phyloP scores from a whole-genome alignment of 2,113 vertebrate species.

The Aleadryas rufinucha region DNA sequence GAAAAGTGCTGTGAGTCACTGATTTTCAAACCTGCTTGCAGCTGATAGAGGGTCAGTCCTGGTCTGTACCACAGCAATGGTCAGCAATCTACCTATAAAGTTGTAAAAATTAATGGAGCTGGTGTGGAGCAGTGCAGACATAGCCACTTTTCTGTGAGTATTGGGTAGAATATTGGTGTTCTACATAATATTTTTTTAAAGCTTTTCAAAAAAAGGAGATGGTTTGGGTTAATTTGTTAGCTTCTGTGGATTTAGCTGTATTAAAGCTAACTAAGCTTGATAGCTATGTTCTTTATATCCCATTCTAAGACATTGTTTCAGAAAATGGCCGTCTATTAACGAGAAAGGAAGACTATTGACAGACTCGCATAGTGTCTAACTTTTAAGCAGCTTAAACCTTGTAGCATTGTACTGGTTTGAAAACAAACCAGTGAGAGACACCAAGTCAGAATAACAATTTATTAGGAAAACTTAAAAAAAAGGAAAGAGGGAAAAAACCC shows the following conservation, averaged over 20 bases:
- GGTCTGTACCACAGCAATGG: accelerated
- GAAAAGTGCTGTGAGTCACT: not conserved
- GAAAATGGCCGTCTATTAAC: not conserved
- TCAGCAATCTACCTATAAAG: not conserved
- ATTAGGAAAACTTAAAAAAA: too few relatives aligned
- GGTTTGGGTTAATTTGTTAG: not conserved
- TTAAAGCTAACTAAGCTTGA: not conserved
- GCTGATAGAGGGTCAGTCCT: not conserved
- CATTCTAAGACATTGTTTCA: not conserved
- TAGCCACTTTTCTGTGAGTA: not conserved
- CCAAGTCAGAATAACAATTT: too few relatives aligned
- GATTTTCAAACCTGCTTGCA: not conserved
- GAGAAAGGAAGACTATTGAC: not conserved
- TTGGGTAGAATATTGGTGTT: not conserved
- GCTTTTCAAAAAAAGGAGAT: accelerated
- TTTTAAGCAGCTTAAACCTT: not conserved
- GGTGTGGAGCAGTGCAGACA: not conserved
- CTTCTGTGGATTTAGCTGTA: not conserved
- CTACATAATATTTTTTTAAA: accelerated
- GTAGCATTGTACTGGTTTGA: too few relatives aligned
- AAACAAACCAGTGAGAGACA: too few relatives aligned
- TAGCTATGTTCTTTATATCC: not conserved
- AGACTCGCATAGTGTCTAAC: not conserved
- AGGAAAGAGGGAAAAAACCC: too few relatives aligned
- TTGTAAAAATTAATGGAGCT: accelerated